A percentile compares a stretch with the other conserved stretches of the same genome.
phyloP scores from a whole-genome alignment of 2,797 vertebrate species.

The Rhincodon typus region DNA sequence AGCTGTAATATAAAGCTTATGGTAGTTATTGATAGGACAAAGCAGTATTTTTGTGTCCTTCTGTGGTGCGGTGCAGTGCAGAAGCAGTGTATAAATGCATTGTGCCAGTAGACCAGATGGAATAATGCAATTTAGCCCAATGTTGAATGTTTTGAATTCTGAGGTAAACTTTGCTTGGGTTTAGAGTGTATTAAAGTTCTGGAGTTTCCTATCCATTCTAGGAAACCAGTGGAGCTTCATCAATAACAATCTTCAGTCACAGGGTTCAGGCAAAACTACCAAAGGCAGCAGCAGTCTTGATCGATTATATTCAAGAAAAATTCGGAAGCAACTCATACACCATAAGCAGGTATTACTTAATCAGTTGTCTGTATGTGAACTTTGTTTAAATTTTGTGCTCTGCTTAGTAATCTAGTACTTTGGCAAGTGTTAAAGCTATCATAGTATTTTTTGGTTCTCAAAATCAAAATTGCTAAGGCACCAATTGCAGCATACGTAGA shows the following conservation, averaged over 20 bases:
- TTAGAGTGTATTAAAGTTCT: not conserved
- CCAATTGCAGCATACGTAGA: not conserved
- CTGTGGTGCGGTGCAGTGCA: not conserved
- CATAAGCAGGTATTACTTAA: slow-evolving; percentile 88
- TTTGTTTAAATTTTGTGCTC: not conserved
- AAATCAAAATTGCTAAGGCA: not conserved
- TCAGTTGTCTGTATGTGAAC: not conserved
- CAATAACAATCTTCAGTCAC: slow-evolving; percentile 93
- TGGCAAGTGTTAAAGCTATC: not conserved
- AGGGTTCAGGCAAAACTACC: slow-evolving; percentile 76
- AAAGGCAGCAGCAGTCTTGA: slow-evolving; percentile 95
- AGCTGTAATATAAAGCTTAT: not conserved
- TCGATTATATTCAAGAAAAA: slow-evolving; percentile 93
- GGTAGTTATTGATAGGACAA: not conserved
- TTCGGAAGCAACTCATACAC: slow-evolving; percentile 95
- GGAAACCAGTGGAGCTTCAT: slow-evolving; percentile 99
- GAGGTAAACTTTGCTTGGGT: not conserved
- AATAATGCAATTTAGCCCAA: not conserved
- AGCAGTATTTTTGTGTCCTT: not conserved
- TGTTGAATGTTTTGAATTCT: not conserved
- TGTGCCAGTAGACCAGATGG: not conserved
- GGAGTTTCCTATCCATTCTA: slow-evolving; percentile 44
- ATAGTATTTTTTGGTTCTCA: not conserved
- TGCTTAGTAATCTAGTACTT: not conserved
- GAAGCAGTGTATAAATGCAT: not conserved